Conservation (phyloP, 2,797 vertebrate genomes). For the Phoeniculus purpureus region DNA sequence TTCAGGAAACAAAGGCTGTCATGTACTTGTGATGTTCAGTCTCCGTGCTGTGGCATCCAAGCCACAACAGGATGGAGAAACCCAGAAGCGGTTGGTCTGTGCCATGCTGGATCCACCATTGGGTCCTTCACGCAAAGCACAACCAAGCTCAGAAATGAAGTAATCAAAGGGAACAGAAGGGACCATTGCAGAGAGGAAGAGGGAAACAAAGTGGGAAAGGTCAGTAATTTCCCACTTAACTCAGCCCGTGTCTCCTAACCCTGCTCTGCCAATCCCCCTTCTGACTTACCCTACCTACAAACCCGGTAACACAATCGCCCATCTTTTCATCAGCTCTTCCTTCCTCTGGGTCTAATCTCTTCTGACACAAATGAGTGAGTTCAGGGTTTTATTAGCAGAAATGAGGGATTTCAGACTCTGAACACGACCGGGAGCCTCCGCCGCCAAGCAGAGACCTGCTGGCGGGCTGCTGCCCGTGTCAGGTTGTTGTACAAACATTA, state of each 20-base stretch:
- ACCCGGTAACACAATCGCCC: fast-evolving
- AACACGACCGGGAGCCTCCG: background rate
- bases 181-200: background rate
- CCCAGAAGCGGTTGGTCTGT: background rate
- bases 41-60: fast-evolving
- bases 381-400: background rate
- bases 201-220: background rate
- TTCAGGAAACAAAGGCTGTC: background rate
- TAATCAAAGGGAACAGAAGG: background rate
- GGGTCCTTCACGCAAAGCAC: background rate
- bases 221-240: background rate
- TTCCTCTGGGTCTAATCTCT: background rate
- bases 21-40: fast-evolving
- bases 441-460: constrained; percentile 22
- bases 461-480: constrained; percentile 54
- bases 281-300: background rate
- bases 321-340: constrained; percentile 23
- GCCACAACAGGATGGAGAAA: background rate
- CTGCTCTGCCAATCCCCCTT: background rate
- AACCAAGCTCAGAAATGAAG: background rate
- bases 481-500: constrained; percentile 68
- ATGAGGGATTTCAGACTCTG: background rate
- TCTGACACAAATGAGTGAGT: fast-evolving
- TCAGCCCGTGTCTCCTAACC: background rate
- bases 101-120: fast-evolving